Conservation (phyloP, 2,113 vertebrate genomes). For the Piprites chloris region DNA sequence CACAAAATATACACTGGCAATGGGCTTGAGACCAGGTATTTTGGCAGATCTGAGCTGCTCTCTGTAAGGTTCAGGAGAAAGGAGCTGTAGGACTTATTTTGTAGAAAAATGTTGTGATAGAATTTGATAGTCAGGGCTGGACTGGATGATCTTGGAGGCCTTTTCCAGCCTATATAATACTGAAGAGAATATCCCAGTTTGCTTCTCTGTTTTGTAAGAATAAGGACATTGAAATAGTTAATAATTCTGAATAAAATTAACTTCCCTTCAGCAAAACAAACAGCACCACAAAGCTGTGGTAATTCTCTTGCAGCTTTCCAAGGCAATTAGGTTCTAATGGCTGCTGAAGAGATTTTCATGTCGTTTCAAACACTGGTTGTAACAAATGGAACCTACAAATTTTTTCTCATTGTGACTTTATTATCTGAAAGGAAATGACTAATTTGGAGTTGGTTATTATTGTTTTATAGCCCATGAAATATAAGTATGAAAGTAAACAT, state of each 20-base stretch:
- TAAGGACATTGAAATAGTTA: background rate
- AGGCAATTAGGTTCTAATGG: conserved; percentile 49
- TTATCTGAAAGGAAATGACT: conserved; percentile 51
- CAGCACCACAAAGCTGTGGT: background rate
- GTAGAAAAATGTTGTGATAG: background rate
- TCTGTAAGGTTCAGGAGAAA: background rate
- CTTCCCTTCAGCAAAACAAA: background rate
- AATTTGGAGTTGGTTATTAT: conserved; percentile 52
- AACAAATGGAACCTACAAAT: conserved; percentile 49
- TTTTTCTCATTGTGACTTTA: conserved; percentile 50
- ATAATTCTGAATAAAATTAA: background rate
- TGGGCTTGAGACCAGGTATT: background rate
- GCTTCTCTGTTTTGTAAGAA: background rate
- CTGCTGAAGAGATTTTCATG: conserved; percentile 41
- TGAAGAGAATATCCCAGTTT: background rate
- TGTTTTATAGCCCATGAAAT: conserved; percentile 63
- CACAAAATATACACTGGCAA: background rate
- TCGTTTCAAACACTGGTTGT: conserved; percentile 27
- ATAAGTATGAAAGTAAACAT: conserved; percentile 27
- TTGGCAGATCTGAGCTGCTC: background rate
- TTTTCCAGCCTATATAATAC: background rate
- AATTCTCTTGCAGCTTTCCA: conserved; percentile 43
- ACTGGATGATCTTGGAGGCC: background rate
- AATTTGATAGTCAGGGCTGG: background rate
- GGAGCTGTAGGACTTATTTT: background rate